Percentiles rank a stretch among this genome's conserved stretches.
Conservation (phyloP, 2,113 vertebrate genomes). For the Zosterops hypoxanthus region DNA sequence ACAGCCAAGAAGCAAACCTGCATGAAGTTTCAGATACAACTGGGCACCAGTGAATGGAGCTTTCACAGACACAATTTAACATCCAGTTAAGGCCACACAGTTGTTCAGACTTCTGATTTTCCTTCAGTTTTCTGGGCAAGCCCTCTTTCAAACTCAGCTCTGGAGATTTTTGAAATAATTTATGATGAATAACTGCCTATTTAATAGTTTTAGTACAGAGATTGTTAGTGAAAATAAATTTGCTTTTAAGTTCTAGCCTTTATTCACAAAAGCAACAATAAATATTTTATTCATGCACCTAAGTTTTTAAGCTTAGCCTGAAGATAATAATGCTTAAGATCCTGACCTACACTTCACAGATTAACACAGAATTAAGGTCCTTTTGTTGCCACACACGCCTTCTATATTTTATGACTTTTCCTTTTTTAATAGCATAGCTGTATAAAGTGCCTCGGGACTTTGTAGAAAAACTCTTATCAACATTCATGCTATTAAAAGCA, state of each 20-base stretch:
- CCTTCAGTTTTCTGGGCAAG: background rate
- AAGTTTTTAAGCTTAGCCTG: background rate
- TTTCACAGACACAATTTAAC: fast-evolving
- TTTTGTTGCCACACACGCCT: background rate
- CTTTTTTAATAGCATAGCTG: constrained; percentile 37
- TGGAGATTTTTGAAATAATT: background rate
- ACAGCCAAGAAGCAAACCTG: background rate
- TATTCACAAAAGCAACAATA: background rate
- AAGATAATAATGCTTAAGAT: background rate
- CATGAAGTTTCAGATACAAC: background rate
- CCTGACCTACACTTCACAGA: background rate
- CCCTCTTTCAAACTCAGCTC: background rate
- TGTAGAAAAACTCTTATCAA: constrained; percentile 50
- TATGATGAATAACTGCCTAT: background rate
- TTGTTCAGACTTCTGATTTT: background rate
- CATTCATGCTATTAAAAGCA: constrained; percentile 48
- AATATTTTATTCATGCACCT: background rate
- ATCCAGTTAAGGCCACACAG: background rate
- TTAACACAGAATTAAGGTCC: background rate
- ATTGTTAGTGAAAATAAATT: background rate
- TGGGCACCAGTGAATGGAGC: background rate
- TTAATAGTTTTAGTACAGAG: background rate
- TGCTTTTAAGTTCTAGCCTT: background rate
- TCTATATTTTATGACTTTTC: constrained; percentile 49
- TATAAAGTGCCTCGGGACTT: constrained; percentile 44